Evolutionary conservation across 2,888 invertebrate species (phyloP).

Genomic region (Papilio gigon): DNA sequence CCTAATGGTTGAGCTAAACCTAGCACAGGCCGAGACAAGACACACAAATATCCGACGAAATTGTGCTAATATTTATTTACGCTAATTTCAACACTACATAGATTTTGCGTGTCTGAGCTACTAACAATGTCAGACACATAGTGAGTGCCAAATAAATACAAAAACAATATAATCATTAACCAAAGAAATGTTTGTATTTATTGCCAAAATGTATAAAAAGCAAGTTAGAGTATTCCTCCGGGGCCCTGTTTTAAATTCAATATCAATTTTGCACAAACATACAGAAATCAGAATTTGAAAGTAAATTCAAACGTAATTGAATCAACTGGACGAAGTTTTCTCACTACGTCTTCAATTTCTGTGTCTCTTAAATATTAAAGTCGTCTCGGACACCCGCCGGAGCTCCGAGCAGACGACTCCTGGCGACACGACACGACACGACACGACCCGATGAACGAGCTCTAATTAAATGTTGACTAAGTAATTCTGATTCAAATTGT

Average conservation of each 20-base stretch:
- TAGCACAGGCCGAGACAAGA: too few species aligned
- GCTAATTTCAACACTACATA: too few species aligned
- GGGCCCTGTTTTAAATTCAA: neutral
- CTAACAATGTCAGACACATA: too few species aligned
- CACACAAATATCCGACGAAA: too few species aligned
- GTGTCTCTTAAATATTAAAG: conserved; percentile 5
- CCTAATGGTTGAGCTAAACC: too few species aligned
- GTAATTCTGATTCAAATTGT: neutral
- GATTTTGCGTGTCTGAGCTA: too few species aligned
- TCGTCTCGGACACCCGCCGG: neutral
- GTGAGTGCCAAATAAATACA: neutral
- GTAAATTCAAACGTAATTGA: conserved; percentile 24
- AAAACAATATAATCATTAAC: neutral
- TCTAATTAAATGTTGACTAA: neutral
- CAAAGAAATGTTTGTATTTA: neutral
- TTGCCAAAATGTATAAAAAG: neutral
- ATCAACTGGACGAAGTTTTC: conserved; percentile 21
- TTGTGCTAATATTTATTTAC: too few species aligned
- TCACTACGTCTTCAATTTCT: conserved; percentile 18
- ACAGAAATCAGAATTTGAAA: conserved; percentile 25
- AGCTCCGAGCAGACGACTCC: neutral
- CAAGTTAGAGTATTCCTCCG: neutral
- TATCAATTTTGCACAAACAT: conserved; percentile 7
- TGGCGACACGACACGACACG: neutral
- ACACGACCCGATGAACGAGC: neutral